Evolutionary conservation across 2,888 invertebrate genomes (phyloP).

Genomic region (Brachylomia viminalis): DNA sequence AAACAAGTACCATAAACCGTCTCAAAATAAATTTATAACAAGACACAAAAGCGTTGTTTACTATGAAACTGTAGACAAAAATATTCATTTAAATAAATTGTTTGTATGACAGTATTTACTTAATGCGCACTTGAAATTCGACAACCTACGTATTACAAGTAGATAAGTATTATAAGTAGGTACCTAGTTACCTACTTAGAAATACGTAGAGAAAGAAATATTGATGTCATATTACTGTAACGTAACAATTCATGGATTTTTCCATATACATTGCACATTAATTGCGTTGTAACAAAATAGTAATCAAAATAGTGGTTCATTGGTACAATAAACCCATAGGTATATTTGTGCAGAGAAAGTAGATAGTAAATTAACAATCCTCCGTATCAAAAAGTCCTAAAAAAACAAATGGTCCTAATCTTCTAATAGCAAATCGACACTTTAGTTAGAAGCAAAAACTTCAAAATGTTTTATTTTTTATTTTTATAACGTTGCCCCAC

Average conservation of each 20-base stretch:
- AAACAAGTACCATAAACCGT: not conserved
- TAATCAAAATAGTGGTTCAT: not conserved
- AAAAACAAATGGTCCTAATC: too few relatives aligned
- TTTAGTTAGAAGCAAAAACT: too few relatives aligned
- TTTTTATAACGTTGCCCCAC: too few relatives aligned
- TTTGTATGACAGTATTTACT: constrained; percentile 6
- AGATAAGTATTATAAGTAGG: not conserved
- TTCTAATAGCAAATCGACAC: too few relatives aligned
- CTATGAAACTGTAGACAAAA: constrained; percentile 56
- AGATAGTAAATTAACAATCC: too few relatives aligned
- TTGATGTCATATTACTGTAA: constrained; percentile 9
- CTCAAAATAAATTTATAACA: constrained; percentile 10
- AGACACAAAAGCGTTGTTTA: constrained; percentile 45
- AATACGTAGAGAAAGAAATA: not conserved
- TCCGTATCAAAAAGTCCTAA: too few relatives aligned
- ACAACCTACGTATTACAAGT: constrained; percentile 11
- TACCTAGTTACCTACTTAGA: not conserved
- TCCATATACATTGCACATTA: not conserved
- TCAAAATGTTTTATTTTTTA: too few relatives aligned
- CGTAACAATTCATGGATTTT: not conserved
- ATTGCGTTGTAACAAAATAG: not conserved
- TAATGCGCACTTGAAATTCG: constrained; percentile 46
- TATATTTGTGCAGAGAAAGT: not conserved
- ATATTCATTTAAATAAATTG: constrained; percentile 37
- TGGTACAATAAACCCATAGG: not conserved